Evolutionary conservation across 2,113 vertebrate genomes (phyloP).

Genomic region (Strix uralensis): DNA sequence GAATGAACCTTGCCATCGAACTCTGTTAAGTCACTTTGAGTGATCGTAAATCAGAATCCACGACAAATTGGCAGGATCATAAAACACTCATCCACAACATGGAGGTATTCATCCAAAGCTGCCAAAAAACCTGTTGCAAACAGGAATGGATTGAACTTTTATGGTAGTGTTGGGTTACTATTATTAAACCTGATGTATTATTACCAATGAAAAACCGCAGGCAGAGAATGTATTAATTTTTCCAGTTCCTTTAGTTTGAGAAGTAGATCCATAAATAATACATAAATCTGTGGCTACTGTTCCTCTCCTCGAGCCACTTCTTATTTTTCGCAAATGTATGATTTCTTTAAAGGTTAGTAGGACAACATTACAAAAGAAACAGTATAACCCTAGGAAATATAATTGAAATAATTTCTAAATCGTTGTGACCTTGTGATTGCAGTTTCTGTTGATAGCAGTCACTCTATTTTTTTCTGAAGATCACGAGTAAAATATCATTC

Average conservation of each 20-base stretch:
- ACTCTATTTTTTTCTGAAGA: not conserved
- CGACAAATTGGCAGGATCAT: too few relatives aligned
- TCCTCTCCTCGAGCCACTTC: conserved; percentile 12
- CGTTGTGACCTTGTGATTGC: not conserved
- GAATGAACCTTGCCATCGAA: too few relatives aligned
- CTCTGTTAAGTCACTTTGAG: too few relatives aligned
- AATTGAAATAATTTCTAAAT: not conserved
- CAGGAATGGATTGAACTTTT: not conserved
- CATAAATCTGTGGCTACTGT: not conserved
- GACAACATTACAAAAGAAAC: conserved; percentile 12
- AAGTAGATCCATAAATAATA: conserved; percentile 30
- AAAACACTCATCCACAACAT: too few relatives aligned
- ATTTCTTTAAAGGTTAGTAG: conserved; percentile 45
- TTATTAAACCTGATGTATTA: not conserved
- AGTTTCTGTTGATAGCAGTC: not conserved
- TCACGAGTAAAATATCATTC: not conserved
- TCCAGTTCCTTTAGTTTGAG: not conserved
- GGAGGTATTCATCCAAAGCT: not conserved
- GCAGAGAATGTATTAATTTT: not conserved
- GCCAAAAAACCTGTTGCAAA: not conserved
- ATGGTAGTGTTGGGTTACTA: not conserved
- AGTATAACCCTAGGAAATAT: not conserved
- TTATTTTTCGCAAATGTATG: not conserved
- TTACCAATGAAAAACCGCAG: not conserved
- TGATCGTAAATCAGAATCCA: too few relatives aligned